Evolutionary conservation across 92 coral and sea anemone species (phyloP).

Genomic region (Muricea muricata): DNA sequence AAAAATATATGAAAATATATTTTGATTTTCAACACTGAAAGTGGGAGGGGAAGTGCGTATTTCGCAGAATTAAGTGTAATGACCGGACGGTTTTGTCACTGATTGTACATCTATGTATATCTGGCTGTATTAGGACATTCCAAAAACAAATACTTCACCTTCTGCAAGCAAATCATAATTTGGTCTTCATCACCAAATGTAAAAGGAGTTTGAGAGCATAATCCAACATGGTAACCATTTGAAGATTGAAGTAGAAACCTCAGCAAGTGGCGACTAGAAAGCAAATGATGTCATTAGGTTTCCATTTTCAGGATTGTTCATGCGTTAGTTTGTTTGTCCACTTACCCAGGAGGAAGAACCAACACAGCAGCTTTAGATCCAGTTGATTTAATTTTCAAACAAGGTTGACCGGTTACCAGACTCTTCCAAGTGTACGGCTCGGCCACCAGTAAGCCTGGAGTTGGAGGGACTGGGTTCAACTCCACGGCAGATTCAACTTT

Average conservation of each 20-base stretch:
- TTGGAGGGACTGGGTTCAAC: constrained; percentile 76
- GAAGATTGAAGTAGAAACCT: constrained; percentile 93
- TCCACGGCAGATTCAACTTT: constrained; percentile 69
- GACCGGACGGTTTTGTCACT: too few relatives aligned
- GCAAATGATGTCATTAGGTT: not conserved
- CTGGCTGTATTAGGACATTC: too few relatives aligned
- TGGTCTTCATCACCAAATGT: constrained; percentile 97
- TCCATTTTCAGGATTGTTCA: not conserved
- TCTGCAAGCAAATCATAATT: constrained; percentile 87
- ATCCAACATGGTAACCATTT: constrained; percentile 87
- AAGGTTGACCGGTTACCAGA: constrained; percentile 96
- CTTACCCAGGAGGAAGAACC: constrained; percentile 88
- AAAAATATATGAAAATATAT: too few relatives aligned
- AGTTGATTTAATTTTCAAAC: constrained; percentile 83
- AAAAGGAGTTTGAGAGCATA: constrained; percentile 95
- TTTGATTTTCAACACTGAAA: too few relatives aligned
- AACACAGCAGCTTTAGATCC: constrained; percentile 94
- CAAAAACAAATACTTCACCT: too few relatives aligned
- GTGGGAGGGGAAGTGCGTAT: too few relatives aligned
- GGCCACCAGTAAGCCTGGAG: constrained; percentile 92
- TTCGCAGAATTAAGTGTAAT: too few relatives aligned
- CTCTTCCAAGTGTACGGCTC: constrained; percentile 99
- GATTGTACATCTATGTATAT: too few relatives aligned
- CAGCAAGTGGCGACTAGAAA: constrained; percentile 87
- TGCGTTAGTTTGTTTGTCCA: not conserved